Conservation (phyloP, 2,797 vertebrate species). For the Coluber constrictor region DNA sequence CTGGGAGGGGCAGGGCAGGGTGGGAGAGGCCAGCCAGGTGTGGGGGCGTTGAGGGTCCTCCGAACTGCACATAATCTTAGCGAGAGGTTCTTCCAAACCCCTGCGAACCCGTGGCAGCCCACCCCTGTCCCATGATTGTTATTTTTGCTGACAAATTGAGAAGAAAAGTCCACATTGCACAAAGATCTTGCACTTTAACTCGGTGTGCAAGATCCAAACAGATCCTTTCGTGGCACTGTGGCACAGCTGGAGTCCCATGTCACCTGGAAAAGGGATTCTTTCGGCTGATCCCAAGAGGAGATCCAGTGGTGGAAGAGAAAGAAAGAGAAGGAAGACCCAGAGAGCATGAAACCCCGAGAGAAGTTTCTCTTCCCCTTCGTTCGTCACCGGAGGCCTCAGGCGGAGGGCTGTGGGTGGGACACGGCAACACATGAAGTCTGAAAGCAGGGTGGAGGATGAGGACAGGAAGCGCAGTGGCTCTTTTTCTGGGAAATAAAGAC, state of each 20-base stretch:
- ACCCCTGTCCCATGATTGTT: background rate
- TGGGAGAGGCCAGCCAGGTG: too few relatives aligned
- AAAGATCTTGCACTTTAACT: background rate
- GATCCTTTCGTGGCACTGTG: background rate
- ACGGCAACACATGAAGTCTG: background rate
- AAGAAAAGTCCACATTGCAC: background rate
- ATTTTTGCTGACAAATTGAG: background rate
- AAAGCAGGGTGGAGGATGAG: background rate
- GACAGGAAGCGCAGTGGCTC: background rate
- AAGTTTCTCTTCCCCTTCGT: background rate
- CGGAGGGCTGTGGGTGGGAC: background rate
- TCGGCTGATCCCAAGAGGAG: background rate
- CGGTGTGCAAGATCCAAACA: background rate
- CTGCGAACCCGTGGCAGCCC: too few relatives aligned
- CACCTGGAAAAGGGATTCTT: background rate
- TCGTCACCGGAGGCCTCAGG: background rate
- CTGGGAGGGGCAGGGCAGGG: too few relatives aligned
- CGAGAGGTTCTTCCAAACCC: too few relatives aligned
- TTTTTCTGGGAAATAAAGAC: background rate
- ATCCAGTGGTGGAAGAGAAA: background rate
- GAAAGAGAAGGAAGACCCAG: background rate
- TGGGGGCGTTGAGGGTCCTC: too few relatives aligned
- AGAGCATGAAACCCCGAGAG: background rate
- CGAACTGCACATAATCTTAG: too few relatives aligned
- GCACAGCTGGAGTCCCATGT: background rate